These are phyloP conservation scores for Meteorus cinctellus DNA, from an alignment of 2,888 invertebrate species.

Conservation along the genomic window DNA sequence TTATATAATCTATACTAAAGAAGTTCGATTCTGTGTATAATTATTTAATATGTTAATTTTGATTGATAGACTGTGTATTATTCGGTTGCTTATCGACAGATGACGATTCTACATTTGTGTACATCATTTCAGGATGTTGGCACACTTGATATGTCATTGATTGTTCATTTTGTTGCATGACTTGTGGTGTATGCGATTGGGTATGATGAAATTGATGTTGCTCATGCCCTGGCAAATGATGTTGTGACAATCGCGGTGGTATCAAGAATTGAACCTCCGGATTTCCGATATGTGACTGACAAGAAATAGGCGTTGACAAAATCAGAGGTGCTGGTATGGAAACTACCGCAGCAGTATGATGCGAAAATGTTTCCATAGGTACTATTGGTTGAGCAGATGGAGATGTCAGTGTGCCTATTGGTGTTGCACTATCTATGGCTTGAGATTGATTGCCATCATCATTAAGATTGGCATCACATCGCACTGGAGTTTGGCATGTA, in stretches of 20 bases:
- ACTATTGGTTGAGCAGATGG: conserved; percentile 65
- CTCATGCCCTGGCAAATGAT: conserved; percentile 53
- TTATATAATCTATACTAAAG: background rate
- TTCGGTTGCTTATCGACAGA: conserved; percentile 59
- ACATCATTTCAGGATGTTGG: conserved; percentile 63
- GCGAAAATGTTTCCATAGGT: conserved; percentile 65
- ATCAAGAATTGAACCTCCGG: conserved; percentile 52
- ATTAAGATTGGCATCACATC: conserved; percentile 30
- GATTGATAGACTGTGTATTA: conserved; percentile 53
- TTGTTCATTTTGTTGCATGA: conserved; percentile 55
- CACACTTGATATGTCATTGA: conserved; percentile 66
- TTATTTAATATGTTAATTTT: conserved; percentile 36
- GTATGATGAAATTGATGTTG: conserved; percentile 54
- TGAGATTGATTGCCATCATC: background rate
- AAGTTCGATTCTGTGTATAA: background rate
- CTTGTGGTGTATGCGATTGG: conserved; percentile 51
- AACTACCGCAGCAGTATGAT: conserved; percentile 57
- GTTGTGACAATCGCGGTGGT: conserved; percentile 54
- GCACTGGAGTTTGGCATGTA: conserved; percentile 55
- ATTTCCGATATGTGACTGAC: conserved; percentile 45
- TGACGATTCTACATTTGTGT: conserved; percentile 60
- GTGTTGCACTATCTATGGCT: conserved; percentile 31
- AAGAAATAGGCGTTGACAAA: conserved; percentile 57
- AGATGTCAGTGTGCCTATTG: conserved; percentile 60
- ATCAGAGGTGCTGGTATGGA: conserved; percentile 60